Evolutionary conservation across 1,140 invertebrate genomes (phyloP), one percentile per base, ranked within the genome.

Genomic region (Leptonema lineaticorne): DNA sequence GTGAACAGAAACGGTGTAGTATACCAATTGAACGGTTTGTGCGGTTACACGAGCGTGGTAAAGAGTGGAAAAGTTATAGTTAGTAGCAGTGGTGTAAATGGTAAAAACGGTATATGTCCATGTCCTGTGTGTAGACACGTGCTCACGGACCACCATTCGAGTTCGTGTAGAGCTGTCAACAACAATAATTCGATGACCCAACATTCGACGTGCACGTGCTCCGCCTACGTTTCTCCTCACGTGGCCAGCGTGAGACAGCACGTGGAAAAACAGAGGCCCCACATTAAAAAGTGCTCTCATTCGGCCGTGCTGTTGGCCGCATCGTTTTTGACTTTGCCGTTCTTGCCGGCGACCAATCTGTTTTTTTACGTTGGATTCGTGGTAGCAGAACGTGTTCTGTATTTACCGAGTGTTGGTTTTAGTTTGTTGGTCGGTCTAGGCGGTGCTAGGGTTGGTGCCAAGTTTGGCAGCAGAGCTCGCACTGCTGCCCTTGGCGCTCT

Each of bases 291-390:
- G 63, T 80, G 78, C 58, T 75, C 79, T 41, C 80, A 82, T 62
- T 80, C 83, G 68, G 77, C 84, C 59, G 73, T 89, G 70, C 74
- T 87, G 18, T 77, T 92, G 75, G 86, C 89, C 27, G 76, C 94
- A 70, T 87, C 89, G 65, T 89, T 97, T 75, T 85, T 96, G 75
- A 87, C 92, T 48, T 80, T 98, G 65, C 93, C 96, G 33, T 98
- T 97, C 80, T 82, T 98, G 70, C 96, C 96, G 41, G 95, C 96
- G 11, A 92, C 92, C 65, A 98, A 98, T 84, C 79, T 90, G 59
- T 89, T 97, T 78, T 97, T 98, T 82, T 96, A 96, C 75, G 96
- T 98, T 63, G 96, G 96, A 6, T 98, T 98, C 79, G 95, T 98
- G 24, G 92, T 98, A 7, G 96, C 96, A 30, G 96, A 98, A 81